Conservation (phyloP, 1,140 invertebrate species). For the Coptotermes formosanus region DNA sequence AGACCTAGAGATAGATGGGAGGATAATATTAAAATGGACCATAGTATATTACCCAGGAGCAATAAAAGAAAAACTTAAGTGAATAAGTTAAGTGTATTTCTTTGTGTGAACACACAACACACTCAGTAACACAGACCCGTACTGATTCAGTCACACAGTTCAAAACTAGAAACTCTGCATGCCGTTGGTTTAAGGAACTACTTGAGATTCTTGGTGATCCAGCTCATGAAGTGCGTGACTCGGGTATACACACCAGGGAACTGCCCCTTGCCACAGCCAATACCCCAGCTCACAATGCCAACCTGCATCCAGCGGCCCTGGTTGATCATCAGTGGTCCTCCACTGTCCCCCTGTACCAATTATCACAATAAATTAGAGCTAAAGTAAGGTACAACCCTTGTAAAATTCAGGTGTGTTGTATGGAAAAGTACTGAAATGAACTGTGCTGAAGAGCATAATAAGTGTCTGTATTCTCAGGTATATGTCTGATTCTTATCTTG, state of each 20-base stretch:
- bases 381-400: no score
- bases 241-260: constrained; percentile 87
- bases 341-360: constrained; percentile 78
- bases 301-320: constrained; percentile 75
- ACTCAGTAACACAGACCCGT: not conserved
- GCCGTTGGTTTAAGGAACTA: constrained; percentile 39
- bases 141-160: not conserved
- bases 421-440: no score
- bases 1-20: no score
- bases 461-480: no score
- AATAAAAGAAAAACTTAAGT: not conserved
- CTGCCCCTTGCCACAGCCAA: constrained; percentile 86
- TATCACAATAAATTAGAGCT: no score
- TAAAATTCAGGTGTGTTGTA: no score
- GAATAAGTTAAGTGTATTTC: constrained; percentile 16
- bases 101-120: not conserved
- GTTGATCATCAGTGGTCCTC: constrained; percentile 83
- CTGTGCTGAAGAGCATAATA: no score
- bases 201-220: constrained; percentile 73
- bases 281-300: constrained; percentile 91
- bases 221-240: constrained; percentile 71
- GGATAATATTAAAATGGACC: no score
- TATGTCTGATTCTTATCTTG: no score
- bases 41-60: no score
- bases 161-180: not conserved